Evolutionary conservation across 1,140 invertebrate genomes (phyloP), one percentile per base, ranked within the genome.

Genomic region (Bursaphelenchus mucronatus): DNA sequence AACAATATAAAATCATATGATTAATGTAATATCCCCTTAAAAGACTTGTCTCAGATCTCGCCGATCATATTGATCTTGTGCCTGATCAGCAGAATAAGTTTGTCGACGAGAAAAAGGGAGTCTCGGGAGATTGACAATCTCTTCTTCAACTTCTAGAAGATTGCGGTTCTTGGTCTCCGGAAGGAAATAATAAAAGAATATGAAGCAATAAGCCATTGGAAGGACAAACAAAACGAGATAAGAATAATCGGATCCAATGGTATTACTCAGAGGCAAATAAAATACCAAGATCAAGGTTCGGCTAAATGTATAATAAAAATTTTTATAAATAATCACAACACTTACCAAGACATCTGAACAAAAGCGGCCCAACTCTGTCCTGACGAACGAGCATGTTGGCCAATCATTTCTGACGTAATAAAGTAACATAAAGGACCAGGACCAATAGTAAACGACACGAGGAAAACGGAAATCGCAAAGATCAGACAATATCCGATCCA

Each of bases 401-500:
- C 69, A 43, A 77, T 66, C 52, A 77, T 45, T 62, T 77, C 75
- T 11, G 76, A 58, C 9, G 78, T 73, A 50, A 77, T 74, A 44
- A 77, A 77, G 54, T 67, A 77, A 54, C 69, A 79, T 7, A 77
- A 51, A 30, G 75, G 75, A 13, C 75, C 75, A 13, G 75, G 75
- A 3, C 75, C 75, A 30, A 70, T 65, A 44, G 74, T 61, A 55
- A 77, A 77, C n/a, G 69, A 68, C 44, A 79, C 30, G n/a, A 73
- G 67, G 61, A 77, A 77, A 8, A 79, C 46, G 50, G 71, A 64
- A 50, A 77, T 75, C 13, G 66, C 69, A 43, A 59, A 30, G 13
- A 80, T 76, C 30, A 77, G 70, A 49, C 64, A 71, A 49, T 67
- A 55, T 40, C 74, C 75, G 3, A 79, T 50, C 56, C 66, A 80